Conservation (phyloP, 2,888 invertebrate genomes). For the Parelbella ahira region DNA sequence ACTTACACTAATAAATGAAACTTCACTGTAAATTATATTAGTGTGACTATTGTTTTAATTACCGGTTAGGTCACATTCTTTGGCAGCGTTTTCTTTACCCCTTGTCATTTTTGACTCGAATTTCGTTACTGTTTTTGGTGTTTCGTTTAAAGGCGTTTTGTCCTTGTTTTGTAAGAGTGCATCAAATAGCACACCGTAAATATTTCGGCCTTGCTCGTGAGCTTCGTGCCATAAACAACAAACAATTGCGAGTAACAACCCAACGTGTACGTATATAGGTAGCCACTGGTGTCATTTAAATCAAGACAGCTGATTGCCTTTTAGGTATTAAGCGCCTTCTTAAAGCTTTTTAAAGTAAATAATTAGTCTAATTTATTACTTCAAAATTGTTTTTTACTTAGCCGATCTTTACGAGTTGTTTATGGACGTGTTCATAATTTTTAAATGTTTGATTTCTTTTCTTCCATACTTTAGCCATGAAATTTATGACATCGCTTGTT, state of each 20-base stretch:
- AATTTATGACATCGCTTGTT: too few relatives aligned
- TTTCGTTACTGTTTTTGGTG: background rate
- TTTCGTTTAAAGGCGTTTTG: constrained; percentile 25
- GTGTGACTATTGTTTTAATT: constrained; percentile 31
- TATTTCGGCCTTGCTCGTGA: constrained; percentile 52
- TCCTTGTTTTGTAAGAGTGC: constrained; percentile 45
- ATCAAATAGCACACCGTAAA: constrained; percentile 55
- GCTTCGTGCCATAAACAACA: constrained; percentile 53
- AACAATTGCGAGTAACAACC: constrained; percentile 68
- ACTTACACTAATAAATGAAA: constrained; percentile 44
- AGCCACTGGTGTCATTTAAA: constrained; percentile 30
- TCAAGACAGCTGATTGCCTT: constrained; percentile 36
- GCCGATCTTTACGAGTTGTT: constrained; percentile 16
- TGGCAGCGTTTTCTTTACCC: constrained; percentile 25
- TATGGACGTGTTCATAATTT: constrained; percentile 16
- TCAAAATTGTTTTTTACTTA: constrained; percentile 12
- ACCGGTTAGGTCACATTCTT: constrained; percentile 24
- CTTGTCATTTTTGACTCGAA: constrained; percentile 24
- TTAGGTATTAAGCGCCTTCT: too few relatives aligned
- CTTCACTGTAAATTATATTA: constrained; percentile 27
- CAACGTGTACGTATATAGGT: constrained; percentile 38
- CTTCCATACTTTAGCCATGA: too few relatives aligned
- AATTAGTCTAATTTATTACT: constrained; percentile 21
- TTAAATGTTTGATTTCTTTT: constrained; percentile 7
- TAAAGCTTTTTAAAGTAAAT: constrained; percentile 12